Conservation (phyloP, 2,888 invertebrate genomes). For the Acrobasis suavella region DNA sequence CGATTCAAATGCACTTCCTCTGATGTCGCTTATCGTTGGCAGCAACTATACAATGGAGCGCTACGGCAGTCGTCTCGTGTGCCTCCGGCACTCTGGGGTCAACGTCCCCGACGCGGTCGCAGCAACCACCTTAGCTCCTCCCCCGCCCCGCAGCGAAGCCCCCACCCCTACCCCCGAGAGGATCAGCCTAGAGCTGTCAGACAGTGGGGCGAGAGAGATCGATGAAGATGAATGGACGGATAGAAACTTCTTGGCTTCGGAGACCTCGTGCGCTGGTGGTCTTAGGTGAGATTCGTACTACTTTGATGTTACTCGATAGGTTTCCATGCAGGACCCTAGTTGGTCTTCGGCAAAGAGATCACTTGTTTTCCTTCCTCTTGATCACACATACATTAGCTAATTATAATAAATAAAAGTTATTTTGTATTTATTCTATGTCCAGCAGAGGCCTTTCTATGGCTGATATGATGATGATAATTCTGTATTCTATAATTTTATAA, state of each 20-base stretch:
- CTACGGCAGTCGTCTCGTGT: conserved; percentile 63
- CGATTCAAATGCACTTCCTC: no score
- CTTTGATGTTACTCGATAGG: neutral
- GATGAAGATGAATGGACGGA: conserved; percentile 98
- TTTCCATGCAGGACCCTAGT: neutral
- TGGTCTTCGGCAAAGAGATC: neutral
- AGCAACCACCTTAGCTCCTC: conserved; percentile 29
- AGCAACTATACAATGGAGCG: conserved; percentile 72
- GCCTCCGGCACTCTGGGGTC: conserved; percentile 63
- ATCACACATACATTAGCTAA: no score
- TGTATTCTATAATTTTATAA: no score
- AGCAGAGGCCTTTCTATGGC: no score
- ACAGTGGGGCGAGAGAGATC: conserved; percentile 84
- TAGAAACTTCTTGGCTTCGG: conserved; percentile 93
- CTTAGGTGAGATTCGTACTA: conserved; percentile 50
- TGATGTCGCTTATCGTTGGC: neutral
- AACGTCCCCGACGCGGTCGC: conserved; percentile 47
- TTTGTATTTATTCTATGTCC: no score
- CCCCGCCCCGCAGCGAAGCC: conserved; percentile 27
- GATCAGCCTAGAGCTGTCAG: conserved; percentile 68
- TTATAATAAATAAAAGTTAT: no score
- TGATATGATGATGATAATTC: no score
- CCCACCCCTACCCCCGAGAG: conserved; percentile 60
- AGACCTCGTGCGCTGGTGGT: conserved; percentile 76
- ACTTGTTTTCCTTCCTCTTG: neutral